Conservation (phyloP, 2,797 vertebrate genomes). For the Xenopus petersii region DNA sequence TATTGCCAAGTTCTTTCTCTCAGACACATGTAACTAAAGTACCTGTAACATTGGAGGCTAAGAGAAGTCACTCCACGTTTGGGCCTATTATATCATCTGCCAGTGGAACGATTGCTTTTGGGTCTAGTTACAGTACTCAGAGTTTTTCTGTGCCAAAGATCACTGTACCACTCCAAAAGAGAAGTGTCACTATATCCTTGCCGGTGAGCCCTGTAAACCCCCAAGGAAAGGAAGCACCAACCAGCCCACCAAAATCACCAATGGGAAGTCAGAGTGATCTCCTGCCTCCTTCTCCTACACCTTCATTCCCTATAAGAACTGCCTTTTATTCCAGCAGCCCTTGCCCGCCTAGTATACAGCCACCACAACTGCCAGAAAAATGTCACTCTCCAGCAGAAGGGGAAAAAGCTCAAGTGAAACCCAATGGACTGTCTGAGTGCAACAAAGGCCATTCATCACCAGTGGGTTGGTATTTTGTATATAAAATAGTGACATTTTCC, state of each 20-base stretch:
- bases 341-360: conserved; percentile 56
- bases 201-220: neutral
- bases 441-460: conserved; percentile 8
- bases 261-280: conserved; percentile 50
- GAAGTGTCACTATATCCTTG: conserved; percentile 18
- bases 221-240: conserved; percentile 49
- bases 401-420: conserved; percentile 4
- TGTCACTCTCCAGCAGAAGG: conserved; percentile 57
- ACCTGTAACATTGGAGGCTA: neutral
- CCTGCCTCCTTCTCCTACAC: conserved; percentile 64
- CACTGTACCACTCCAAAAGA: conserved; percentile 18
- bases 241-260: conserved; percentile 62
- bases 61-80: conserved; percentile 12
- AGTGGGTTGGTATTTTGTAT: conserved; percentile 23
- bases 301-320: conserved; percentile 65
- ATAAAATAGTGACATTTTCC: neutral
- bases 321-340: conserved; percentile 62
- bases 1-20: neutral
- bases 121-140: neutral
- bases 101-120: neutral
- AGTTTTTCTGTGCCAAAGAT: conserved; percentile 1
- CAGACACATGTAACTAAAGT: conserved; percentile 14
- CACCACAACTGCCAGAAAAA: conserved; percentile 81
- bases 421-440: conserved; percentile 1
- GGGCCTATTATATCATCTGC: neutral